Evolutionary conservation across 2,888 invertebrate genomes (phyloP).

Genomic region (Mythimna lalbum): DNA sequence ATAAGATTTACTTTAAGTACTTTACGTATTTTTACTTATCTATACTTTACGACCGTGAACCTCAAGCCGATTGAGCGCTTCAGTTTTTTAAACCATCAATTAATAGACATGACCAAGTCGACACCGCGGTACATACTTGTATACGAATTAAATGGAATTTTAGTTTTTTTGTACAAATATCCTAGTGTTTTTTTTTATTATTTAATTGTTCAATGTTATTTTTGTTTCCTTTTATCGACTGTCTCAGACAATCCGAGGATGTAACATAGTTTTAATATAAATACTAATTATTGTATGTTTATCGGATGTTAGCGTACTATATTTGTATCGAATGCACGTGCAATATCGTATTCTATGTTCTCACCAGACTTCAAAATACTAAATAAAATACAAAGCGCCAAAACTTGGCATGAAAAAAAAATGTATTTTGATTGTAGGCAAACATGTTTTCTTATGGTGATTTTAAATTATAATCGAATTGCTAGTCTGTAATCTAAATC

Average conservation of each 20-base stretch:
- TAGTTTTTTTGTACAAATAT: conserved; percentile 70
- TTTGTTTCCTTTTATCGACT: conserved; percentile 42
- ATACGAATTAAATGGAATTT: conserved; percentile 69
- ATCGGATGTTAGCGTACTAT: conserved; percentile 63
- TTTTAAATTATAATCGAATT: conserved; percentile 60
- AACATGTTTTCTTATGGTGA: conserved; percentile 40
- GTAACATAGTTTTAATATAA: conserved; percentile 63
- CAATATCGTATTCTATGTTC: conserved; percentile 62
- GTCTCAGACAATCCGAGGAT: conserved; percentile 53
- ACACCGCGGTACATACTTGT: conserved; percentile 60
- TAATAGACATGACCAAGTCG: conserved; percentile 56
- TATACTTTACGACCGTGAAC: conserved; percentile 47
- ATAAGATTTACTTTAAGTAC: conserved; percentile 59
- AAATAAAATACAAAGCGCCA: conserved; percentile 46
- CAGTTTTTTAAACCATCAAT: conserved; percentile 46
- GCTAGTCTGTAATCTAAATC: conserved; percentile 56
- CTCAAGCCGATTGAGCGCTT: conserved; percentile 51
- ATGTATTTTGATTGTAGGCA: conserved; percentile 42
- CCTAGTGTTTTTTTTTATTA: conserved; percentile 56
- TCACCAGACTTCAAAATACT: conserved; percentile 57
- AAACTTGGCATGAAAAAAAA: conserved; percentile 41
- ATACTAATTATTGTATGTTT: conserved; percentile 59
- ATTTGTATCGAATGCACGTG: conserved; percentile 67
- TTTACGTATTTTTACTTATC: conserved; percentile 59
- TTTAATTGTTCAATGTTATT: conserved; percentile 67